Evolutionary conservation across 2,797 vertebrate species (phyloP), one percentile per base, ranked within the genome.

Genomic region (Acipenser oxyrinchus): DNA sequence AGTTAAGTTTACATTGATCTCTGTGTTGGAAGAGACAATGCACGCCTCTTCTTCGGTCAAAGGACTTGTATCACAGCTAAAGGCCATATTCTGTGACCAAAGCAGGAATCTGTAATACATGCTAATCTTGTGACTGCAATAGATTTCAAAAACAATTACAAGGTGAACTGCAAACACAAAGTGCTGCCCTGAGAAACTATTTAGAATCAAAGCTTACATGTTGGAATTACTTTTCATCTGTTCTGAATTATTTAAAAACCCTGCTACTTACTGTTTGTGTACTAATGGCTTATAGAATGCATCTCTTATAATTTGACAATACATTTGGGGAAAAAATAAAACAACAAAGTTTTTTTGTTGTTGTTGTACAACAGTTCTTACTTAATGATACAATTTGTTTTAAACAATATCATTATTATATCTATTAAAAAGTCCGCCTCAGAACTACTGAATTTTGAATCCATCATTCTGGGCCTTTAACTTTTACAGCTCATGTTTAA

Each of bases 141-240:
- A 83, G 79, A 78, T 89, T 89, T 87, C 86, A 80, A 86, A 72
- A 88, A 82, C 81, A 82, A 88, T 83, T 77, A 81, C 80, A 82
- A 87, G 83, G 82, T 89, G 86, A 86, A 82, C 77, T 81, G 80
- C 85, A 83, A 83, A 86, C 83, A 81, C 84, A 88, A 85, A 84
- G 84, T 82, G 81, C 80, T 73, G 82, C 83, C 83, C 78, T 76
- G 73, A 87, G 84, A 85, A 81, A 85, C 83, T 82, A 81, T 85
- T 75, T 15, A 51, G 70, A 37, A 37, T 87, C 87, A 89, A 90
- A 89, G 86, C 83, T 78, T 72, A 83, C 79, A 80, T 83, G 83
- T 84, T 86, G 86, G 88, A 89, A 90, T 91, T 89, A 86, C 86
- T 83, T 87, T 90, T 86, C 87, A 88, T 88, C 86, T 88, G 87